Evolutionary conservation across 2,113 vertebrate species (phyloP), one percentile per base, ranked within the genome.

Genomic region (Choloepus hoffmanni): DNA sequence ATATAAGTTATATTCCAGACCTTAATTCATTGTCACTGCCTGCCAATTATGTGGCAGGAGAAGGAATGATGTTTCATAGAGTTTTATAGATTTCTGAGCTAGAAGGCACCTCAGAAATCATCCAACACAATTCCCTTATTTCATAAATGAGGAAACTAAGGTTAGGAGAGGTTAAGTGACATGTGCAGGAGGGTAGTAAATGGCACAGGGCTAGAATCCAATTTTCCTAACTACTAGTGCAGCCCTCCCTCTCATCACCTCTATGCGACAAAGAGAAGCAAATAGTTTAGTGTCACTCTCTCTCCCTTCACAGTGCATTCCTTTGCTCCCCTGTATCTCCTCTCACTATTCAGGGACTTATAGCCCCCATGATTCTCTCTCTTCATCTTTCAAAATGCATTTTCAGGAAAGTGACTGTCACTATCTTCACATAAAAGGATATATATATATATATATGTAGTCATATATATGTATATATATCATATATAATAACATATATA

Each of bases 111-210:
- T 97, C 33, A 67, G 88, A 88, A 88, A 93, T 94, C 90, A 84
- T 50, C 73, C n/a, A 81, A 62, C 62, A 79, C 45, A 95, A 96
- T 95, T 85, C n/a, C 48, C n/a, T 96, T 86, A 81, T 82, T 92
- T 93, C 95, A 86, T 89, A 92, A 94, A 96, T 87, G 70, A 96
- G 53, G n/a, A 97, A 85, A 73, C 72, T 55, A 7, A 96, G 65
- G 53, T 97, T 68, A 86, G 60, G 58, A 84, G 63, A 84, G 73
- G 92, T 45, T 91, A 95, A 92, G 74, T 92, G 68, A 45, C 82
- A 88, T 23, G 36, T 53, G 48, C 45, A 58, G 13, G 78, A 87
- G 45, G 24, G 5, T 81, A 53, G n/a, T 45, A 85, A 84, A 79
- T 70, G 85, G 24, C 79, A 15, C 2, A 7, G 50, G 63, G 43